These are phyloP conservation scores for Sebastes goodei DNA, from an alignment of 2,797 vertebrate species.

Conservation along the genomic window DNA sequence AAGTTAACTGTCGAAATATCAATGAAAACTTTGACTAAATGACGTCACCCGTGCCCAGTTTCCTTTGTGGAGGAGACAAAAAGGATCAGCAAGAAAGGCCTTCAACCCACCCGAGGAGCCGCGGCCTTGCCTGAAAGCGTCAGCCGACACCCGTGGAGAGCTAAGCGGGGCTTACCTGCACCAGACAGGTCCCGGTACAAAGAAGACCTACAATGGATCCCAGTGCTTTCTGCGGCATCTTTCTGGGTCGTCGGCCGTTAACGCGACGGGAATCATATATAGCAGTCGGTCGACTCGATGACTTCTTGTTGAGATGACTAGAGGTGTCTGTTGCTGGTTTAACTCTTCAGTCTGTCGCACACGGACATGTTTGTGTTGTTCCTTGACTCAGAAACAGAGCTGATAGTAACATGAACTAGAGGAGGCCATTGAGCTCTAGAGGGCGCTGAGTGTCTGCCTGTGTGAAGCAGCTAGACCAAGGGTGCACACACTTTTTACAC, in stretches of 20 bases:
- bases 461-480: not conserved
- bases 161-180: slow-evolving; percentile 81
- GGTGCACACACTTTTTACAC: no score
- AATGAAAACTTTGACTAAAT: slow-evolving; percentile 59
- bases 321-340: slow-evolving; percentile 19
- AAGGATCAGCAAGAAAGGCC: slow-evolving; percentile 71
- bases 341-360: slow-evolving; percentile 21
- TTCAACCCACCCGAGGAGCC: slow-evolving; percentile 64
- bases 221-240: slow-evolving; percentile 85
- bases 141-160: slow-evolving; percentile 34
- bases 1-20: slow-evolving; percentile 22
- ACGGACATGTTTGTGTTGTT: slow-evolving; percentile 77
- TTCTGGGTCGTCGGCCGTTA: slow-evolving; percentile 75
- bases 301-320: slow-evolving; percentile 35
- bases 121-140: slow-evolving; percentile 61
- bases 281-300: slow-evolving; percentile 57
- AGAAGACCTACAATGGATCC: slow-evolving; percentile 84
- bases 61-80: slow-evolving; percentile 78
- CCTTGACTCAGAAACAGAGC: slow-evolving; percentile 35
- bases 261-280: slow-evolving; percentile 78
- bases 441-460: slow-evolving; percentile 45
- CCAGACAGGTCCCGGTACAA: slow-evolving; percentile 82
- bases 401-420: slow-evolving; percentile 14
- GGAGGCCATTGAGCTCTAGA: slow-evolving; percentile 9
- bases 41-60: slow-evolving; percentile 70